Percentiles rank a stretch among this genome's conserved stretches.
Evolutionary conservation across 1,140 invertebrate species (phyloP).

Genomic region (Drosophila truncata): DNA sequence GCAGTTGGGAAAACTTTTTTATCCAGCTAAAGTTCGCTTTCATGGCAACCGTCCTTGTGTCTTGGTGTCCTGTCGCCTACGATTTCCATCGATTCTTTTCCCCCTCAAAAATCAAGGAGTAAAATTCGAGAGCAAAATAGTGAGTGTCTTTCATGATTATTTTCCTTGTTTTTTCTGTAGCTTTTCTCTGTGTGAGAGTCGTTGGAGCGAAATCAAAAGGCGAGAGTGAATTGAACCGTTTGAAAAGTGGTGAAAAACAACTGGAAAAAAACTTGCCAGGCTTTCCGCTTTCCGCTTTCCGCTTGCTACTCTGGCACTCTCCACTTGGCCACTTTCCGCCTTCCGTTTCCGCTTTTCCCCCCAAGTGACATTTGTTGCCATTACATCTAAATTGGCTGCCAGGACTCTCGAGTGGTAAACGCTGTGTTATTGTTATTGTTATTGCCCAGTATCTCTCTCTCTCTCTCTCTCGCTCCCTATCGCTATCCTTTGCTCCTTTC

Average conservation of each 20-base stretch:
- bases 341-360: not conserved
- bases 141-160: slow-evolving; percentile 19
- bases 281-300: not conserved
- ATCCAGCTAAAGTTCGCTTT: not conserved
- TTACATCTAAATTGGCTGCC: slow-evolving; percentile 79
- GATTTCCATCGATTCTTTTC: slow-evolving; percentile 13
- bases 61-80: slow-evolving; percentile 29
- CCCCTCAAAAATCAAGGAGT: slow-evolving; percentile 17
- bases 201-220: slow-evolving; percentile 48
- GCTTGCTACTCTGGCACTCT: too few species aligned
- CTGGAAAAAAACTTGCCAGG: slow-evolving; percentile 54
- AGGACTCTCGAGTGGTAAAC: slow-evolving; percentile 79
- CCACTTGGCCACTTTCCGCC: slow-evolving; percentile 4
- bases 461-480: slow-evolving; percentile 8
- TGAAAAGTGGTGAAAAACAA: slow-evolving; percentile 59
- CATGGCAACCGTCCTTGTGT: slow-evolving; percentile 30
- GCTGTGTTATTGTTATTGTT: slow-evolving; percentile 78
- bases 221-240: slow-evolving; percentile 47
- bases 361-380: slow-evolving; percentile 78
- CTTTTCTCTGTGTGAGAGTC: slow-evolving; percentile 21
- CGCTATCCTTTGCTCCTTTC: not conserved
- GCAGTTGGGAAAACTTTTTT: not conserved
- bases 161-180: not conserved
- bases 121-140: slow-evolving; percentile 11
- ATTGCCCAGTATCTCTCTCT: not conserved